These are phyloP conservation scores for Melitaea cinxia DNA, from an alignment of 1,140 invertebrate species.

Conservation along the genomic window DNA sequence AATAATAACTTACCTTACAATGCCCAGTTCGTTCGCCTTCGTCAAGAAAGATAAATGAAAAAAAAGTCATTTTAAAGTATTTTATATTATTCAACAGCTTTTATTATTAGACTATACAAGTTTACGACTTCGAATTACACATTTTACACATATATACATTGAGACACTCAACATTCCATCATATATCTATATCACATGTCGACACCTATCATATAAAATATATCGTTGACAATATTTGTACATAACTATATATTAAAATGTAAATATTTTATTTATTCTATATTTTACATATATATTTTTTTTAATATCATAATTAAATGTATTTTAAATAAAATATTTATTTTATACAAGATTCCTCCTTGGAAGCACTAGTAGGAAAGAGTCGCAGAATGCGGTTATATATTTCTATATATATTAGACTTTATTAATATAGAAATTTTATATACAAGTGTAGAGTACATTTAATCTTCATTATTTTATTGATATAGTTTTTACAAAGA, in stretches of 20 bases:
- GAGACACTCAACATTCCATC: conserved; percentile 52
- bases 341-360: conserved; percentile 12
- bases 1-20: too few species aligned
- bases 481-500: neutral
- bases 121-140: conserved; percentile 12
- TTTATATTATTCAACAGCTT: conserved; percentile 63
- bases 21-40: too few species aligned
- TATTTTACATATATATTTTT: conserved; percentile 3
- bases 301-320: conserved; percentile 15
- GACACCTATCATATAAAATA: conserved; percentile 31
- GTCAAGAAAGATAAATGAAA: conserved; percentile 27
- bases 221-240: conserved; percentile 17
- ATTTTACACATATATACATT: conserved; percentile 33
- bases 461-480: neutral
- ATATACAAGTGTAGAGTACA: neutral
- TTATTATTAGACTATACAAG: conserved; percentile 26
- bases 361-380: conserved; percentile 26
- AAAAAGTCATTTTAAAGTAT: conserved; percentile 46
- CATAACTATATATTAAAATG: conserved; percentile 14
- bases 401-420: conserved; percentile 46
- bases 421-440: conserved; percentile 5
- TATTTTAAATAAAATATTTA: neutral
- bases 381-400: neutral
- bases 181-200: conserved; percentile 74
- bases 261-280: conserved; percentile 17